Evolutionary conservation across 2,888 invertebrate species (phyloP), one percentile per base, ranked within the genome.

Genomic region (Parthenolecanium corni): DNA sequence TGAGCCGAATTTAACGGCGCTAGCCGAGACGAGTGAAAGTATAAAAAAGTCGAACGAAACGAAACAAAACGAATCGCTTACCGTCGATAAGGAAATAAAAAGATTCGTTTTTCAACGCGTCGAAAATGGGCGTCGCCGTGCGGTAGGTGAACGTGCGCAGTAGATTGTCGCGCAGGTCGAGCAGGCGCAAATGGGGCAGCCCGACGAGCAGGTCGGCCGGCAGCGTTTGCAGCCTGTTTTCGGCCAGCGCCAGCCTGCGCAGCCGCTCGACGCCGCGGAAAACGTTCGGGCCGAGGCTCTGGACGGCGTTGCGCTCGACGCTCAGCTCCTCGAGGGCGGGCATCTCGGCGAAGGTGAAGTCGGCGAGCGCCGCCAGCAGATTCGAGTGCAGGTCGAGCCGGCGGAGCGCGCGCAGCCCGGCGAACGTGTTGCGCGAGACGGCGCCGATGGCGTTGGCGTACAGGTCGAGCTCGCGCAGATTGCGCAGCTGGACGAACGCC

Each of bases 391-490:
- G 76, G 74, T 87, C 85, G 68, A 90, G 78, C 71, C 82, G 79
- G 72, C 81, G 80, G 68, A 90, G 76, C 72, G 82, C 82, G 52
- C 82, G 81, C 72, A 90, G 76, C 51, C 89, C 89, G 69, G 82
- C 79, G 74, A 89, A 89, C 66, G 84, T 85, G 70, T 85, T 84
- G 66, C 83, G 80, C 66, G 86, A 85, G 71, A 89, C 76, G 67
- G 84, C 81, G 70, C 80, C 80, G 68, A 90, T 82, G 71, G 82
- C 82, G 76, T 85, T 89, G 70, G 80, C 80, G 72, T 86, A 87
- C 71, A 94, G 76, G 73, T 92, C 89, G 68, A 95, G 76, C 70
- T 85, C 86, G 58, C 85, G 79, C 58, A 94, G 77, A 69, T 85
- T 82, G 61, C 80, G 80, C 71, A 88, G 77, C 68, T 85, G 80